Conservation (phyloP, 1,140 invertebrate genomes). For the Drosophila burlai region DNA sequence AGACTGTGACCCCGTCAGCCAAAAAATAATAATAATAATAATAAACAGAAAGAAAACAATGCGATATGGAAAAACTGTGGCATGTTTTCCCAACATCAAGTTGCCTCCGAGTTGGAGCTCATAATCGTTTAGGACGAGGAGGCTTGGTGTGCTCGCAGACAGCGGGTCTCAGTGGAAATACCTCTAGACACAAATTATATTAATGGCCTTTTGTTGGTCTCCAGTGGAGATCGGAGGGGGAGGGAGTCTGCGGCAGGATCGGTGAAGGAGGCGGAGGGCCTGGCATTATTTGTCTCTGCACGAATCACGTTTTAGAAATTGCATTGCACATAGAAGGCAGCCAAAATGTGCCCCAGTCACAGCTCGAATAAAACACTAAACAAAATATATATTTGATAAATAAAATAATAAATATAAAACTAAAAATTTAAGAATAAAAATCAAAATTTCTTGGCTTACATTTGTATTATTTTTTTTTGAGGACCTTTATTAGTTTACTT, state of each 20-base stretch:
- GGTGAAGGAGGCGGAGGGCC: constrained; percentile 4
- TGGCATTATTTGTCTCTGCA: constrained; percentile 73
- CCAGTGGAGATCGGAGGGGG: constrained; percentile 4
- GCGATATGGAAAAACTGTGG: constrained; percentile 51
- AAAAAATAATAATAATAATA: constrained; percentile 5
- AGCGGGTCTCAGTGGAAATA: constrained; percentile 46
- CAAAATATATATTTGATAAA: background rate
- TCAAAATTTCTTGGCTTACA: background rate
- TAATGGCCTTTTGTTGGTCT: constrained; percentile 71
- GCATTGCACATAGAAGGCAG: constrained; percentile 63
- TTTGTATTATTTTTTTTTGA: background rate
- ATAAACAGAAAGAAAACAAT: constrained; percentile 26
- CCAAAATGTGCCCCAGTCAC: constrained; percentile 42
- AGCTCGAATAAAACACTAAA: background rate
- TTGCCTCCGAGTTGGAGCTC: constrained; percentile 46
- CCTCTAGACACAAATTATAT: constrained; percentile 76
- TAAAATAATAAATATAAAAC: background rate
- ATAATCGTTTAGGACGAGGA: constrained; percentile 69
- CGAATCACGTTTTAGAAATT: constrained; percentile 81
- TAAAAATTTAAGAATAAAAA: background rate
- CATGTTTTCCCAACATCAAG: constrained; percentile 61
- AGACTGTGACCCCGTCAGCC: constrained; percentile 43
- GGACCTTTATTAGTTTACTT: background rate
- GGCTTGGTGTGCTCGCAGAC: constrained; percentile 7
- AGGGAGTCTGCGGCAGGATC: constrained; percentile 10